A percentile compares a stretch with the other conserved stretches of the same genome.
Conservation (phyloP, 92 coral and sea anemone species). For the Phymanthus crucifer region DNA sequence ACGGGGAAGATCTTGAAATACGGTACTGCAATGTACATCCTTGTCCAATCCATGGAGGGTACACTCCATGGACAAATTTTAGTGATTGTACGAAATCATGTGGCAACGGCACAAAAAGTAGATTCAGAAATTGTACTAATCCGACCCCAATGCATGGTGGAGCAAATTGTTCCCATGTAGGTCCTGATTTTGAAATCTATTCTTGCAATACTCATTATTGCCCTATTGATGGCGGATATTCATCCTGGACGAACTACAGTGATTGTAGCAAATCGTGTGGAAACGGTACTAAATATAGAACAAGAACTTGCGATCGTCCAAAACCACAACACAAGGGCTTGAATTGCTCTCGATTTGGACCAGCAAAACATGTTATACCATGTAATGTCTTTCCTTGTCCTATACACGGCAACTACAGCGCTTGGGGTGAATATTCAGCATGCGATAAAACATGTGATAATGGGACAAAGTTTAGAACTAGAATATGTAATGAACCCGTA, state of each 20-base stretch:
- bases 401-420: slow-evolving; percentile 69
- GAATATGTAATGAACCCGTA: slow-evolving; percentile 70
- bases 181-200: slow-evolving; percentile 38
- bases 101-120: slow-evolving; percentile 61
- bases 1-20: slow-evolving; percentile 50
- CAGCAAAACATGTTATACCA: slow-evolving; percentile 24
- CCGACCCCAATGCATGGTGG: slow-evolving; percentile 78
- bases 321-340: slow-evolving; percentile 68
- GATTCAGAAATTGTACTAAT: slow-evolving; percentile 68
- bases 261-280: slow-evolving; percentile 79
- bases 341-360: slow-evolving; percentile 68
- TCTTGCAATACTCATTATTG: slow-evolving; percentile 66
- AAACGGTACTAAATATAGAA: slow-evolving; percentile 56
- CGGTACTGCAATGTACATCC: slow-evolving; percentile 61
- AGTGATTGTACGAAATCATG: slow-evolving; percentile 70
- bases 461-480: slow-evolving; percentile 60
- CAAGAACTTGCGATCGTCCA: slow-evolving; percentile 72
- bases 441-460: slow-evolving; percentile 76
- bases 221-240: slow-evolving; percentile 71
- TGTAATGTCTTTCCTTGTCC: slow-evolving; percentile 76
- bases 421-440: slow-evolving; percentile 61
- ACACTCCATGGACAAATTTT: slow-evolving; percentile 65
- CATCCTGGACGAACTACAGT: slow-evolving; percentile 67
- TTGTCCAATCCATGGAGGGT: slow-evolving; percentile 86
- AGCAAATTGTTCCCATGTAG: slow-evolving; percentile 57